Base-by-base conservation (phyloP, 2,888 invertebrate genomes). In the Agrotis clavis region DNA sequence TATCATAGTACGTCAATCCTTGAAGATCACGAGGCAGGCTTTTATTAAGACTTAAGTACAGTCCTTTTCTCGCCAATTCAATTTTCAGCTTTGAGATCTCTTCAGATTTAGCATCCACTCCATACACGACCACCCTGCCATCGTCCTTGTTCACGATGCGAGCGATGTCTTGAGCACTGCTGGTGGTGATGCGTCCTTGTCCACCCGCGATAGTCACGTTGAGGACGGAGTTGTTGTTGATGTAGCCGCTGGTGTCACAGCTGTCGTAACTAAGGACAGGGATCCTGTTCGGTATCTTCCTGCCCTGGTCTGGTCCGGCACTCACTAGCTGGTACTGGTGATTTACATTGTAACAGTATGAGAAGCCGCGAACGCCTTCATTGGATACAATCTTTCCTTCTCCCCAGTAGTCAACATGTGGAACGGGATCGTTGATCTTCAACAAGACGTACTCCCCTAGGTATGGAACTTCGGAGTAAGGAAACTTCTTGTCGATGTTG, bases 391-490 rank as follows among this genome's bases (percentile, higher is more conserved):
- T 78, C 67, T 81, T 85, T 1, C 91, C 91, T 71, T 91, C 91
- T 13, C 91, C 91, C 91, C 91, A 91, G 67, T 91, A 91, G 73
- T 91, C 90, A 3, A 91, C 86, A 50, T 88, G 87, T 1, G 87
- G 79, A 18, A 90, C 74, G 1, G 85, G 30, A 14, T 75, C n/a
- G 0, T 68, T 54, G 0, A 50, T 75, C 77, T 86, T 87, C 2
- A 88, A 78, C 21, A 91, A 69, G 21, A 88, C 74, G 67, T 89
- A 90, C 47, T 89, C 83, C 11, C 90, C 90, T 5, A 91, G 69
- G 74, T 84, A 89, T 1, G 91, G 90, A 30, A 89, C 82, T 68
- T 91, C 91, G 4, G 91, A 90, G 67, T 91, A 91, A 5, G 90
- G 89, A 67, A 84, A 91, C 5, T 65, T 25, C 75, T 86, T 85